Evolutionary conservation across 1,140 invertebrate genomes (phyloP).

Genomic region (Zaprionus inermis): DNA sequence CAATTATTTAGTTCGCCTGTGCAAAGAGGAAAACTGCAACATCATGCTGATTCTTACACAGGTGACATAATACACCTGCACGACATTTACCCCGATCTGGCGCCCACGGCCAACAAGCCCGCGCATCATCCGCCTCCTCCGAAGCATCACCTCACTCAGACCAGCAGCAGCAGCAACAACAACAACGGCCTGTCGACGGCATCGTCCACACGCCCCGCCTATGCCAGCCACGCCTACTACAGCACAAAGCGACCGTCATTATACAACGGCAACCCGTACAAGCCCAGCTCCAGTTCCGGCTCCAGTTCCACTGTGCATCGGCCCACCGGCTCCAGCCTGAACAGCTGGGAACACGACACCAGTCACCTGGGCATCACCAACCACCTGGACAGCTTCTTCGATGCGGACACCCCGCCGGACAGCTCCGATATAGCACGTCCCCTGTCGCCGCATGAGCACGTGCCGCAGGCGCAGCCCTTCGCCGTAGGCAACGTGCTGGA

Average conservation of each 20-base stretch:
- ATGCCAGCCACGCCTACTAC: constrained; percentile 66
- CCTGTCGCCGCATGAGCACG: constrained; percentile 32
- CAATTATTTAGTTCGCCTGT: constrained; percentile 6
- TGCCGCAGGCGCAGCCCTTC: constrained; percentile 67
- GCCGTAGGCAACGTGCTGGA: constrained; percentile 80
- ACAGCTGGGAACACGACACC: constrained; percentile 78
- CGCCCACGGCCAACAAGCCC: constrained; percentile 69
- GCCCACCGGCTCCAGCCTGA: constrained; percentile 42
- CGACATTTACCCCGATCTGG: constrained; percentile 82
- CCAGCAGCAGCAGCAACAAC: constrained; percentile 31
- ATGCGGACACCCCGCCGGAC: constrained; percentile 55
- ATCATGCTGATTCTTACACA: constrained; percentile 69
- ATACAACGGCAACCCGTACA: constrained; percentile 62
- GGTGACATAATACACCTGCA: constrained; percentile 84
- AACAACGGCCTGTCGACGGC: constrained; percentile 63
- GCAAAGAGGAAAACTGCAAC: constrained; percentile 48
- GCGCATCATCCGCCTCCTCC: constrained; percentile 36
- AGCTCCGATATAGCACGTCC: constrained; percentile 27
- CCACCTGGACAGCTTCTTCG: constrained; percentile 81
- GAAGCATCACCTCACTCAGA: constrained; percentile 26
- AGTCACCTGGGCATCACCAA: constrained; percentile 76
- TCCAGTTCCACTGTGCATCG: constrained; percentile 31
- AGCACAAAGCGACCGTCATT: constrained; percentile 72
- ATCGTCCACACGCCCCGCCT: constrained; percentile 58
- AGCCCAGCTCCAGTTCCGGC: constrained; percentile 50